A percentile compares a stretch with the other conserved stretches of the same genome.
These are phyloP conservation scores for Callithrix jacchus DNA, from an alignment of 2,113 vertebrate genomes.

Conservation along the genomic window DNA sequence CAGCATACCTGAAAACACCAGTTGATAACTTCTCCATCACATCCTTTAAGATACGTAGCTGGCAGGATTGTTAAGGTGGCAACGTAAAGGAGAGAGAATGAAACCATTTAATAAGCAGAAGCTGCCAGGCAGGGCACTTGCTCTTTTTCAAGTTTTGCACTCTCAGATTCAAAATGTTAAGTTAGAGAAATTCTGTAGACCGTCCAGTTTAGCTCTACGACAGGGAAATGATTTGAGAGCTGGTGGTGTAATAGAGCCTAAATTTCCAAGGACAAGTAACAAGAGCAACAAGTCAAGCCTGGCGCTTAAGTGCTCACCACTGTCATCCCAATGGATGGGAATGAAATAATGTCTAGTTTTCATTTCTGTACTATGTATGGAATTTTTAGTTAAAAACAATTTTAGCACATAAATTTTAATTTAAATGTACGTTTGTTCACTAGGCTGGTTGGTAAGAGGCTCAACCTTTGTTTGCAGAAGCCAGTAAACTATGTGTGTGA, in stretches of 20 bases:
- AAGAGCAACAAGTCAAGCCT: background rate
- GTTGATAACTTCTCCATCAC: conserved; percentile 93
- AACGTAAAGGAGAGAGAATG: background rate
- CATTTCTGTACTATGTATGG: background rate
- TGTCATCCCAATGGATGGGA: background rate
- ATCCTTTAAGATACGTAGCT: conserved; percentile 94
- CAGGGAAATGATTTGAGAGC: background rate
- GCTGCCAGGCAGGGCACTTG: background rate
- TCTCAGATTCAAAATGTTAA: background rate
- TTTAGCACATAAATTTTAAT: background rate
- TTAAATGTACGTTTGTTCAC: background rate
- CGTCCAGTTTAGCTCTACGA: background rate
- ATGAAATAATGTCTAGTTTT: background rate
- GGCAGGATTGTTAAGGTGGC: conserved; percentile 84
- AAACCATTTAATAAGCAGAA: background rate
- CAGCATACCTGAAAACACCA: conserved; percentile 90
- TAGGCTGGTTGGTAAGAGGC: background rate
- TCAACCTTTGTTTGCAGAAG: background rate
- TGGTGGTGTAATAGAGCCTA: background rate
- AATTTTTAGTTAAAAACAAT: background rate
- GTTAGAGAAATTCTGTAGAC: background rate
- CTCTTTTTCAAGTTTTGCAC: background rate
- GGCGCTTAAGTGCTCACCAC: background rate
- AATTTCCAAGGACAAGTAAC: background rate
- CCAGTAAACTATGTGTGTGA: background rate